Percentiles rank a stretch among this genome's conserved stretches.
Evolutionary conservation across 2,888 invertebrate genomes (phyloP).

Genomic region (Oscheius sp.): DNA sequence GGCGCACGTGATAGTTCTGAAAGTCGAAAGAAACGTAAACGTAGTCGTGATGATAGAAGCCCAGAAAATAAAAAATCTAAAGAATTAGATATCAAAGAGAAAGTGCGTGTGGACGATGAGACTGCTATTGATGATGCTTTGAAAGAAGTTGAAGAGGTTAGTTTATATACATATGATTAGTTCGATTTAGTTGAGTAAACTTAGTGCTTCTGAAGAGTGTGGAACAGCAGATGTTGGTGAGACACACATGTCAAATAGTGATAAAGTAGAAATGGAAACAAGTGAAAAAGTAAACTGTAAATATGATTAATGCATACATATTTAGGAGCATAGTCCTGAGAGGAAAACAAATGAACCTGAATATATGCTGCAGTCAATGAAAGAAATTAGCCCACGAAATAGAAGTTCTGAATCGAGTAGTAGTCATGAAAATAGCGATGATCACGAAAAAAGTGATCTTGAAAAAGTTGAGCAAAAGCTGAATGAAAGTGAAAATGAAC

Average conservation of each 20-base stretch:
- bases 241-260: neutral
- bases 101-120: conserved; percentile 29
- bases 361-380: neutral
- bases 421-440: neutral
- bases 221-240: neutral
- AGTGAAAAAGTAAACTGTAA: neutral
- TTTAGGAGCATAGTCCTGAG: conserved; percentile 3
- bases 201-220: neutral
- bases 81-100: conserved; percentile 20
- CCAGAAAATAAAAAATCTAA: conserved; percentile 6
- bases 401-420: conserved; percentile 19
- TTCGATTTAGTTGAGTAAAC: neutral
- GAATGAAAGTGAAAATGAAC: no score
- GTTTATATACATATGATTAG: neutral
- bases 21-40: neutral
- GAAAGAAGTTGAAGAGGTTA: conserved; percentile 29
- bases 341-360: conserved; percentile 7
- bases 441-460: conserved; percentile 9
- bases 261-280: neutral
- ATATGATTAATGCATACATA: neutral
- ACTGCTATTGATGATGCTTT: conserved; percentile 33
- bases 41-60: conserved; percentile 6
- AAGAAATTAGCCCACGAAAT: neutral
- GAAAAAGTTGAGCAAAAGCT: conserved; percentile 10
- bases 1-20: neutral